phyloP scores from a whole-genome alignment of 2,113 vertebrate genomes.

The Platichthys flesus region DNA sequence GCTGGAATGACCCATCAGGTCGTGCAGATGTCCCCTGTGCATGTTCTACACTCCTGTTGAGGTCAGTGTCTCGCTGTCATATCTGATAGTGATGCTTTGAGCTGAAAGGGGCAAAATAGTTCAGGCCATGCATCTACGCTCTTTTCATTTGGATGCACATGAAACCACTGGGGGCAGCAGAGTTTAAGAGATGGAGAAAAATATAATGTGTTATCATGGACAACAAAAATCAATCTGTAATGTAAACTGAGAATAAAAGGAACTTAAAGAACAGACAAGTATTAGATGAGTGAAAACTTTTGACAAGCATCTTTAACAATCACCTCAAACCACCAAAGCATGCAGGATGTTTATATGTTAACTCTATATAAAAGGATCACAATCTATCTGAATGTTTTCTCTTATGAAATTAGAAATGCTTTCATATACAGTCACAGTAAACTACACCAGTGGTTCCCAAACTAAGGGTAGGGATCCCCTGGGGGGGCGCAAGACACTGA shows the following conservation, averaged over 20 bases:
- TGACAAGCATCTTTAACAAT: neutral
- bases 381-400: no score
- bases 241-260: no score
- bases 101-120: neutral
- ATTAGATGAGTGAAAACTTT: no score
- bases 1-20: neutral
- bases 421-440: no score
- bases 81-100: neutral
- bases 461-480: no score
- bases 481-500: no score
- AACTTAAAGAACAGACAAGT: no score
- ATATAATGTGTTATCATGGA: neutral
- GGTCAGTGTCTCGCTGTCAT: conserved; percentile 2
- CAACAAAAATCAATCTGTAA: neutral
- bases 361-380: no score
- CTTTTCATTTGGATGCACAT: neutral
- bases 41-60: neutral
- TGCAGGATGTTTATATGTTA: no score
- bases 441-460: no score
- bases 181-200: neutral
- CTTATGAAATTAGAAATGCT: no score
- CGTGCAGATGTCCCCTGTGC: neutral
- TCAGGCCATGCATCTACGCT: neutral
- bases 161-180: neutral
- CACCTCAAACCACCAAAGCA: no score